Evolutionary conservation across 2,888 invertebrate species (phyloP), one percentile per base, ranked within the genome.

Genomic region (Lepidochrysops patricia): DNA sequence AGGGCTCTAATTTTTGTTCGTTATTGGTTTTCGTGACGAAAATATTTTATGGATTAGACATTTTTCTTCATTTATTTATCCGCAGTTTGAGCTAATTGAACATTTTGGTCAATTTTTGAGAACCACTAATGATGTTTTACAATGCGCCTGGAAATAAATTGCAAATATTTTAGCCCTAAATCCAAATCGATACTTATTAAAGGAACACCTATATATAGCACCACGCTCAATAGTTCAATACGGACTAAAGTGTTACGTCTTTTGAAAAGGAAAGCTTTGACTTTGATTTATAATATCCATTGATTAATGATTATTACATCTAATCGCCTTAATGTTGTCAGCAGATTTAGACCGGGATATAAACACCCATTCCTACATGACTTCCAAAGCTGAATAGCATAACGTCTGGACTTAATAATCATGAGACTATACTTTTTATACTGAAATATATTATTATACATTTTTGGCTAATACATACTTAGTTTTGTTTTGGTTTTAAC

Each of bases 271-370:
- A 43, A 50, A 26, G 50, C 50, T 26, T 50, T 50, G 50, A 50
- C 26, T 26, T 50, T 50, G 50, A 50, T 50, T 50, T 50, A 50
- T 50, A 50, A 25, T 26, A 26, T 43, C 43, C 50, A 50, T 25
- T 50, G 50, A 50, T 50, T 50, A 26, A 50, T 50, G 50, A 50
- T 26, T 26, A 50, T 26, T 26, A 6, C 26, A 26, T 50, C 50
- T 50, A 50, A 50, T 50, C 25, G 25, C 50, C 50, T 26, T 50
- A 26, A 26, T 43, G 43, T 19, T 43, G 43, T 43, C 43, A 43
- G 43, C 43, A 19, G 19, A 43, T 43, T 43, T 43, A 43, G 43
- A 43, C 43, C 9, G 43, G 43, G 43, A 43, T 43, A 43, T 43
- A 43, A 43, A 43, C 23, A 43, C 19, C 19, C 12, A 19, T 19